phyloP scores from a whole-genome alignment of 30 jellyfish, hydroid and myxozoan species.

The Nemopilema nomurai region DNA sequence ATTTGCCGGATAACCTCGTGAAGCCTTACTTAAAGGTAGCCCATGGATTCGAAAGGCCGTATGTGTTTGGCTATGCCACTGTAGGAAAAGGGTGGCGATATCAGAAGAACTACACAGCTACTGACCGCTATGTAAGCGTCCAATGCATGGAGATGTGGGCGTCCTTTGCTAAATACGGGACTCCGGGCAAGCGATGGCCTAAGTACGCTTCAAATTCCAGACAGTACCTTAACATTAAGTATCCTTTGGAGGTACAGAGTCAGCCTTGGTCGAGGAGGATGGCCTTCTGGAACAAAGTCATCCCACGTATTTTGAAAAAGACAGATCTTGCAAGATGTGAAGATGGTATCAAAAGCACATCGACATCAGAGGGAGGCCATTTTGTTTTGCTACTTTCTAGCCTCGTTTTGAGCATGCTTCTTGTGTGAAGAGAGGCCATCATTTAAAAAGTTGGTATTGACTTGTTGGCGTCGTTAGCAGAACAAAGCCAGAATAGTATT shows the following conservation, averaged over 20 bases:
- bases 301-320: neutral
- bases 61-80: slow-evolving; percentile 19
- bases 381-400: neutral
- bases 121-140: slow-evolving; percentile 14
- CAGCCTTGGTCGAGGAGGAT: slow-evolving; percentile 25
- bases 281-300: slow-evolving; percentile 27
- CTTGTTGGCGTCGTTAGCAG: too few relatives aligned
- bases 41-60: slow-evolving; percentile 24
- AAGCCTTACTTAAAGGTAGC: slow-evolving; percentile 21
- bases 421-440: neutral
- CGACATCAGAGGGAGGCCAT: neutral
- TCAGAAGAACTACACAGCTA: slow-evolving; percentile 11
- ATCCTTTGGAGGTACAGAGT: neutral
- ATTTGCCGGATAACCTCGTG: slow-evolving; percentile 19
- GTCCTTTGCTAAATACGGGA: slow-evolving; percentile 36
- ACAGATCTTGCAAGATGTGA: neutral
- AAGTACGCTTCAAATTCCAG: neutral
- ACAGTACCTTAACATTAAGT: neutral
- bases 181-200: slow-evolving; percentile 39
- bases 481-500: too few relatives aligned
- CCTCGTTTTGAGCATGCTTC: neutral
- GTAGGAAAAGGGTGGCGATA: neutral
- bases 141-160: slow-evolving; percentile 53
- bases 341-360: neutral
- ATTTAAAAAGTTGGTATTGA: too few relatives aligned